These are phyloP conservation scores for Archegozetes longisetosus DNA, from an alignment of 1,140 invertebrate species.

Conservation along the genomic window DNA sequence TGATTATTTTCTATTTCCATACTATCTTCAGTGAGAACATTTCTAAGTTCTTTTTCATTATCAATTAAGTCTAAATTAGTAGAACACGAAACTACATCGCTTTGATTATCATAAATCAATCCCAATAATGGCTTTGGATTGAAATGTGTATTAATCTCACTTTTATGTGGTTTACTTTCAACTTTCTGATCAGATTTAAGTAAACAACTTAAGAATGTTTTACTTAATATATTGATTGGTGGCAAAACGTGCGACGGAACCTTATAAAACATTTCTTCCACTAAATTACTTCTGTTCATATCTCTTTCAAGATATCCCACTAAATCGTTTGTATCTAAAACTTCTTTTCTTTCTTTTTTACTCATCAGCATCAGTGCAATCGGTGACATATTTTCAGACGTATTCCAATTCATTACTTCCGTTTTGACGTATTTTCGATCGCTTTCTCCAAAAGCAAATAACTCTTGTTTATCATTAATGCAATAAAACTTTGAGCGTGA, in stretches of 20 bases:
- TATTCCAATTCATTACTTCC: background rate
- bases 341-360: background rate
- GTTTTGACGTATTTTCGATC: background rate
- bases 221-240: slow-evolving; percentile 3
- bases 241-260: slow-evolving; percentile 19
- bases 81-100: background rate
- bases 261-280: slow-evolving; percentile 16
- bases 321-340: background rate
- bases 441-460: background rate
- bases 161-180: background rate
- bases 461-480: background rate
- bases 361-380: background rate
- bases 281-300: background rate
- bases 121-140: background rate
- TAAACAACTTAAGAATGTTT: slow-evolving; percentile 5
- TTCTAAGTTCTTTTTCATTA: background rate
- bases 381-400: background rate
- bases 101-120: background rate
- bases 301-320: background rate
- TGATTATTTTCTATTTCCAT: background rate
- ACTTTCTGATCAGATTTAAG: background rate
- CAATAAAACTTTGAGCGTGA: background rate
- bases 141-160: background rate
- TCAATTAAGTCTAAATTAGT: background rate
- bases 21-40: background rate